Evolutionary conservation across 2,797 vertebrate species (phyloP).

Genomic region (Platyrinchus mystaceus): DNA sequence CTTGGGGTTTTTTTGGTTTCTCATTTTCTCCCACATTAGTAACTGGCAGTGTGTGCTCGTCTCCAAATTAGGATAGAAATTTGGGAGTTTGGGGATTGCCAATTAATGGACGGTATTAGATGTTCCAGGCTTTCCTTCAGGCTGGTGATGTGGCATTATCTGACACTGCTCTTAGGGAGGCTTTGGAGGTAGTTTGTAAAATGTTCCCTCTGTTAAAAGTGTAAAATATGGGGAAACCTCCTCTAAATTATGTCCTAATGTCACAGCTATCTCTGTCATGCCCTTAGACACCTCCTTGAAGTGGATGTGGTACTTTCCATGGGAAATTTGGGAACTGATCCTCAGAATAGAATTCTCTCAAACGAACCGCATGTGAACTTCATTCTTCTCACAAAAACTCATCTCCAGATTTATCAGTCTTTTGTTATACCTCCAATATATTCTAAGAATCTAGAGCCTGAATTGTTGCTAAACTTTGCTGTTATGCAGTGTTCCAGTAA

Average conservation of each 20-base stretch:
- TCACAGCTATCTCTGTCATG: not conserved
- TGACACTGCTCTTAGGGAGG: not conserved
- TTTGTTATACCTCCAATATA: not conserved
- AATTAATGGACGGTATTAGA: not conserved
- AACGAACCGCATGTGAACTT: not conserved
- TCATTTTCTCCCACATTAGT: conserved; percentile 28
- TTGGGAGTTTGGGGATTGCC: not conserved
- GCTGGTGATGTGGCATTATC: not conserved
- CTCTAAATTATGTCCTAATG: not conserved
- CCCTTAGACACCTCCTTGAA: not conserved
- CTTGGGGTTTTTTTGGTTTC: conserved; percentile 37
- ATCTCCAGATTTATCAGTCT: not conserved
- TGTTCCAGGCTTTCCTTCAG: not conserved
- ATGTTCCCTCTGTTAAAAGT: not conserved
- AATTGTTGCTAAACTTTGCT: not conserved
- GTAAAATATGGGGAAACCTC: not conserved
- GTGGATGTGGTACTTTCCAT: not conserved
- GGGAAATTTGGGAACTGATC: not conserved
- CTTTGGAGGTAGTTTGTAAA: not conserved
- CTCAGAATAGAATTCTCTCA: not conserved
- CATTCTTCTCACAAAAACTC: not conserved
- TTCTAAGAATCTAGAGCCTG: not conserved
- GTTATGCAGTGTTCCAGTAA: not conserved
- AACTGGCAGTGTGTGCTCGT: not conserved
- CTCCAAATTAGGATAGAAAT: conserved; percentile 4